Percentiles rank a stretch among this genome's conserved stretches.
Evolutionary conservation across 23 tunicate species (phyloP).

Genomic region (Trididemnum miniatum): DNA sequence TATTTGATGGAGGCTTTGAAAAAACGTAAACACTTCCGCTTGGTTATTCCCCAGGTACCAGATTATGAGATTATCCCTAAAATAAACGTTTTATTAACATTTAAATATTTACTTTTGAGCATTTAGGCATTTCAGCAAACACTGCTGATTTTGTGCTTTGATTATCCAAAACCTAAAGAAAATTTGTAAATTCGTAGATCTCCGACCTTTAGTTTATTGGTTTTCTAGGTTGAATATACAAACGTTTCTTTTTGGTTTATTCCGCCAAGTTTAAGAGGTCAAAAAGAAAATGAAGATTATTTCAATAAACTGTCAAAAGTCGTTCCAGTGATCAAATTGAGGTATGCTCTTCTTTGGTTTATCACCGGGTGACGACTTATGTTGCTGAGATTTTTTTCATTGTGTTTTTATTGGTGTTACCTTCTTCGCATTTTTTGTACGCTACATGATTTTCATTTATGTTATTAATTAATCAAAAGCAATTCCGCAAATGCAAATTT

Average conservation of each 20-base stretch:
- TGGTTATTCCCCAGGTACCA: slow-evolving; percentile 61
- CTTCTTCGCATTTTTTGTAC: too few relatives aligned
- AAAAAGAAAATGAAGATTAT: slow-evolving; percentile 30
- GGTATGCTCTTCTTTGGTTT: slow-evolving; percentile 20
- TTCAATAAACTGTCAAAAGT: slow-evolving; percentile 43
- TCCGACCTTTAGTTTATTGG: too few relatives aligned
- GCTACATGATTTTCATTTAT: too few relatives aligned
- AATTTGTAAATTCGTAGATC: too few relatives aligned
- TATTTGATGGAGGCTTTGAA: slow-evolving; percentile 41
- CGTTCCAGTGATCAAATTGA: slow-evolving; percentile 52
- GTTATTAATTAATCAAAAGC: too few relatives aligned
- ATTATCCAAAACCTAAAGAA: neutral
- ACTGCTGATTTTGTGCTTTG: neutral
- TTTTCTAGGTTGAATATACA: slow-evolving; percentile 49
- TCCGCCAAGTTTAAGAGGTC: slow-evolving; percentile 60
- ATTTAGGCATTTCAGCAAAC: neutral
- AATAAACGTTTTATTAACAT: too few relatives aligned
- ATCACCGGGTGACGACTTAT: too few relatives aligned
- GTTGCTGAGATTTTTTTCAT: too few relatives aligned
- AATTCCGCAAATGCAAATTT: too few relatives aligned
- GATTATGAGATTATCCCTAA: too few relatives aligned
- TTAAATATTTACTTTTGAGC: neutral
- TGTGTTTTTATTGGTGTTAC: too few relatives aligned
- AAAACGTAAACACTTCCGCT: slow-evolving; percentile 52
- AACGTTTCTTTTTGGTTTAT: slow-evolving; percentile 87